A percentile compares a stretch with the other conserved stretches of the same genome.
phyloP scores from a whole-genome alignment of 2,113 vertebrate genomes.

The Cyanoliseus patagonus region DNA sequence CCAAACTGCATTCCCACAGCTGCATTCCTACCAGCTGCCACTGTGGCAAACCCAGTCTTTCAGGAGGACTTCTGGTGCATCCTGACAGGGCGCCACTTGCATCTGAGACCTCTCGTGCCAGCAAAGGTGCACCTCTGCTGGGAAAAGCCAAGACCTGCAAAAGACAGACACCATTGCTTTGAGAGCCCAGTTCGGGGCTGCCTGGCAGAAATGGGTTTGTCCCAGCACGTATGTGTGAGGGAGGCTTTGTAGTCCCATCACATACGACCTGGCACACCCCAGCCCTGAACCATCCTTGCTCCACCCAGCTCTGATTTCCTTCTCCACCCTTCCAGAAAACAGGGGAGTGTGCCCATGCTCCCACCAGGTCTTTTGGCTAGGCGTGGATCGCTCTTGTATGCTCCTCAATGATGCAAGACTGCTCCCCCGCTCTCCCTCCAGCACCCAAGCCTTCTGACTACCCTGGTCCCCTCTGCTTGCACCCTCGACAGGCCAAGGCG shows the following conservation, averaged over 20 bases:
- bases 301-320: background rate
- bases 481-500: fast-evolving
- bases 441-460: background rate
- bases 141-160: background rate
- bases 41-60: background rate
- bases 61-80: background rate
- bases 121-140: fast-evolving
- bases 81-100: background rate
- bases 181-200: background rate
- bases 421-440: background rate
- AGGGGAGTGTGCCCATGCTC: fast-evolving
- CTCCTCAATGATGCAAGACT: background rate
- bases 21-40: background rate
- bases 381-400: fast-evolving
- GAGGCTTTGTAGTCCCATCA: background rate
- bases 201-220: background rate
- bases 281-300: background rate
- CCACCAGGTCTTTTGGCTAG: background rate
- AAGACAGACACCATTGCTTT: background rate
- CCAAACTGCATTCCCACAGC: background rate
- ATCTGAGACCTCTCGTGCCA: fast-evolving
- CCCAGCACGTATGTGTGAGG: fast-evolving
- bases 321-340: background rate
- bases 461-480: background rate
- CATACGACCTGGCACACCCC: fast-evolving